These are phyloP conservation scores for Cyprinodon tularosa DNA, from an alignment of 2,113 vertebrate genomes.

Conservation along the genomic window DNA sequence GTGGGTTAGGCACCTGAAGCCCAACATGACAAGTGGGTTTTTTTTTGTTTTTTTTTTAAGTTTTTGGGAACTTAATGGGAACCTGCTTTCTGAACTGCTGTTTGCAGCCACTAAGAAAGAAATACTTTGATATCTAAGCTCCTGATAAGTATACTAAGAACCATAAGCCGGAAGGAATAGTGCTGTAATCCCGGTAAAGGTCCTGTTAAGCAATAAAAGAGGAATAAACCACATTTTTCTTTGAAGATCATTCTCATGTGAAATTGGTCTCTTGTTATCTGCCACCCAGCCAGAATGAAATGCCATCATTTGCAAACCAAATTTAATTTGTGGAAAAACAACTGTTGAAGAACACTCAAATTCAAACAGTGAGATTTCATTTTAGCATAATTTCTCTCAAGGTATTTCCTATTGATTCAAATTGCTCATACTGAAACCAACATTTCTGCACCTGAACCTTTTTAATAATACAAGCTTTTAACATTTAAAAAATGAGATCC, in stretches of 20 bases:
- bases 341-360: not conserved
- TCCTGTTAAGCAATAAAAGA: not conserved
- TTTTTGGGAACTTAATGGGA: too few species aligned
- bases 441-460: not conserved
- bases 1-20: too few species aligned
- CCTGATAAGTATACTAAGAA: not conserved
- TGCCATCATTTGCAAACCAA: not conserved
- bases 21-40: too few species aligned
- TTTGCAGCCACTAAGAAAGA: not conserved
- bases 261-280: not conserved
- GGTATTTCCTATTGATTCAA: not conserved
- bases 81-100: too few species aligned
- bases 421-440: not conserved
- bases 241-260: not conserved
- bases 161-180: not conserved
- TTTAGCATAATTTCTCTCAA: conserved; percentile 1
- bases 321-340: not conserved
- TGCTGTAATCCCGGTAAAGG: not conserved
- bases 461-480: not conserved
- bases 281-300: not conserved
- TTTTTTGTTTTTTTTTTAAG: too few species aligned
- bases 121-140: not conserved
- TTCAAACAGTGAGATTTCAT: not conserved
- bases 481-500: not conserved
- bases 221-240: not conserved